A percentile compares a stretch with the other conserved stretches of the same genome.
Evolutionary conservation across 2,113 vertebrate species (phyloP).

Genomic region (Dissostichus mawsoni): DNA sequence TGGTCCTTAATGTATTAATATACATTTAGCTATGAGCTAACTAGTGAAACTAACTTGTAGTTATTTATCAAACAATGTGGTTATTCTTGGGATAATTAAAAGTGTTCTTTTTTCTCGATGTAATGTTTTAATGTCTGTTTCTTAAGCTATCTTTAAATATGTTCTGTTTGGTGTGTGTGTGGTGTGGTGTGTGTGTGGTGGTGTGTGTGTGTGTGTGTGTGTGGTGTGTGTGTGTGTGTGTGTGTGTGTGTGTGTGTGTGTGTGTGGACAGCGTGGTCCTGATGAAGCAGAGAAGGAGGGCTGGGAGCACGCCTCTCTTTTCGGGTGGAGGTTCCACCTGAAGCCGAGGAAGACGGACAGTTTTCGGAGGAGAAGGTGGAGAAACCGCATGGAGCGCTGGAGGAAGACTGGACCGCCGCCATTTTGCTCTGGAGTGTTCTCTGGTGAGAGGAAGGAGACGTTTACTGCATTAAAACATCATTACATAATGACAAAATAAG

Average conservation of each 20-base stretch:
- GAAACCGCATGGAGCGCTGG: constrained; percentile 94
- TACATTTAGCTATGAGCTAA: too few relatives aligned
- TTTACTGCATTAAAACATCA: neutral
- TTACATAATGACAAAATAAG: neutral
- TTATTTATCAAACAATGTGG: too few relatives aligned
- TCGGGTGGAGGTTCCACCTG: constrained; percentile 96
- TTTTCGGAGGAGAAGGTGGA: constrained; percentile 94
- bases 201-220: too few relatives aligned
- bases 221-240: neutral
- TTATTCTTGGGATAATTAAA: too few relatives aligned
- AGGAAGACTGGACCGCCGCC: constrained; percentile 90
- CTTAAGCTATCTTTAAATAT: too few relatives aligned
- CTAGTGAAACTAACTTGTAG: too few relatives aligned
- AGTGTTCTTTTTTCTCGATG: too few relatives aligned
- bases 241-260: constrained; percentile 21
- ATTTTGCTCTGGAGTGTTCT: constrained; percentile 96
- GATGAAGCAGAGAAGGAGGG: constrained; percentile 91
- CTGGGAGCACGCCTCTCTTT: constrained; percentile 97
- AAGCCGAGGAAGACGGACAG: constrained; percentile 90
- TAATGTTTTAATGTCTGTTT: too few relatives aligned
- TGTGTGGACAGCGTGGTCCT: constrained; percentile 85
- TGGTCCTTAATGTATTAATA: too few relatives aligned
- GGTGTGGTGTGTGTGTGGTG: too few relatives aligned
- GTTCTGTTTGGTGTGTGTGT: too few relatives aligned
- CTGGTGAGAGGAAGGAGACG: constrained; percentile 82